Evolutionary conservation across 2,797 vertebrate genomes (phyloP), one percentile per base, ranked within the genome.

Genomic region (Dipus sagitta): DNA sequence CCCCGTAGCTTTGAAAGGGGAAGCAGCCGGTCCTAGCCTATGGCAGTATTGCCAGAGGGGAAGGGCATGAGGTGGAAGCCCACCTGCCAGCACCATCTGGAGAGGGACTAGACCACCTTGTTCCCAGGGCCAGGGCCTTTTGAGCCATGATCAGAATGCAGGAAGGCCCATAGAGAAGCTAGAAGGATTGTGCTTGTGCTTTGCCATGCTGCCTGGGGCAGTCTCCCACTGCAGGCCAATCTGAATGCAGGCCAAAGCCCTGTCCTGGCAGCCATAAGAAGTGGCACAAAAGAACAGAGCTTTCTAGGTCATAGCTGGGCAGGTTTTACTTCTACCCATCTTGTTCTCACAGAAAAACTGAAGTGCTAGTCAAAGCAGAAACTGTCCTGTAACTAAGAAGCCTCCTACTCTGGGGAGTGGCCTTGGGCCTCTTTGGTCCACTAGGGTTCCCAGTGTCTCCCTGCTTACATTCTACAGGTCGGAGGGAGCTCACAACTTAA

Each of bases 1-100:
- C 90, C 92, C 84, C 91, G 95, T 95, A 97, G 93, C 83, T 94
- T 97, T 97, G 95, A 97, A 96, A 64, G 93, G 80, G 54, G 38
- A 21, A 68, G 1, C 2, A 60, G 18, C 95, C 76, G 90, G 96
- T 94, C 75, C 47, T 26, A 88, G 96, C 65, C 93, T 90, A 79
- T 94, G 92, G 96, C 90, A 96, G 92, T 18, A 54, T 77, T 74
- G 47, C 74, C 34, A 64, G 65, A 75, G 30, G 30, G n/a, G 64
- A 87, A 74, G 70, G 65, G 9, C 30, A 60, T 11, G 32, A 74
- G 26, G 28, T 65, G 76, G 32, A 83, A 42, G 80, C 34, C 26
- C 32, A n/a, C 1, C 8, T 75, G 15, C 65, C 38, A 67, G 76
- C 9, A 52, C 60, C 60, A 83, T 42, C 47, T 93, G 60, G 34